Evolutionary conservation across 2,888 invertebrate species (phyloP), one percentile per base, ranked within the genome.

Genomic region (Agrypnus murinus): DNA sequence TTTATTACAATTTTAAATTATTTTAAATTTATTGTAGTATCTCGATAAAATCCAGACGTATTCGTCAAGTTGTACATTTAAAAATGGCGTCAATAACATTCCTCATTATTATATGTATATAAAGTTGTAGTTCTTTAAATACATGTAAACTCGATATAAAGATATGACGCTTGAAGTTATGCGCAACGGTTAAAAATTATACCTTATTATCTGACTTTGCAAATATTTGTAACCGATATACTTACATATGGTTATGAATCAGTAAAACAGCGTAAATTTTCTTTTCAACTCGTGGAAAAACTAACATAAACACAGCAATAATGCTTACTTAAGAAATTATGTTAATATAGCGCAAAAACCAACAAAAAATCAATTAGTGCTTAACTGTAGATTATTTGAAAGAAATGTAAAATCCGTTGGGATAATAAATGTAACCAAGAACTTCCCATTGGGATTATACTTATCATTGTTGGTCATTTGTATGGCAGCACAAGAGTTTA

Each of bases 181-280:
- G 55, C 25, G 45, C 63, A 65, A 45, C 65, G 53, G 65, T 57
- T 45, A 60, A 67, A 64, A 67, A 60, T 67, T 60, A 67, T 43
- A 67, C 43, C 50, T 40, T 53, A 38, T 55, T 69, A 69, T 63
- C 71, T 71, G 66, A 66, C 59, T 48, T 67, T 31, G 66, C 66
- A 66, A 71, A 71, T 71, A 71, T 71, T 71, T 66, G 71, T 15
- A 71, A 45, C 55, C 65, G 65, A 65, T 64, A 62, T 31, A 25
- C 3, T 25, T 25, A 2, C 2, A 5, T 25, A 43, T 48, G 48
- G n/a, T n/a, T 32, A 43, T 59, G 31, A 43, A 45, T 59, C 59
- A 32, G 59, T 36, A 5, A 36, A 50, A 34, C 55, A 36, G 7
- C 40, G 40, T 12, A 12, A 12, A 4, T 40, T 40, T 40, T 12